These are phyloP conservation scores for Alfaro cultratus DNA, from an alignment of 2,797 vertebrate genomes.

Conservation along the genomic window DNA sequence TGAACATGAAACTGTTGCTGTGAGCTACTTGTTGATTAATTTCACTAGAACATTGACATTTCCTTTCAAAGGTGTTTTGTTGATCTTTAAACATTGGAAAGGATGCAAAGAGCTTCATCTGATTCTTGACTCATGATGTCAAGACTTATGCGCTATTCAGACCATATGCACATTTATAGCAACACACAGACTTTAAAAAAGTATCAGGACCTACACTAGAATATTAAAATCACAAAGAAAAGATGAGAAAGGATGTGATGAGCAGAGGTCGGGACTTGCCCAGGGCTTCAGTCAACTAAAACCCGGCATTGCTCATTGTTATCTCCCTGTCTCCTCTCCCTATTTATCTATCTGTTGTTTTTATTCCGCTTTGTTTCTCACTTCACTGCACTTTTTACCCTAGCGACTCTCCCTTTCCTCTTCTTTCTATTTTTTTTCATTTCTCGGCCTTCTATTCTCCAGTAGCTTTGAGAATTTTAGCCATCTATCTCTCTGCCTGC, in stretches of 20 bases:
- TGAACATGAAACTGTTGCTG: not conserved
- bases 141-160: too few relatives aligned
- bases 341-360: conserved; percentile 73
- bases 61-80: not conserved
- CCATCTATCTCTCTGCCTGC: conserved; percentile 54
- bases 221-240: not conserved
- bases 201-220: not conserved
- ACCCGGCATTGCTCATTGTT: conserved; percentile 52
- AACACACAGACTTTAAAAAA: not conserved
- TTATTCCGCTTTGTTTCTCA: conserved; percentile 63
- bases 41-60: not conserved
- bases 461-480: conserved; percentile 63
- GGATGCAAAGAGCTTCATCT: not conserved
- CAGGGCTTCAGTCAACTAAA: not conserved
- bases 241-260: not conserved
- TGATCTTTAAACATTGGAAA: not conserved
- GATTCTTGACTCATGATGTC: not conserved
- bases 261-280: not conserved
- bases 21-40: not conserved
- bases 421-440: conserved; percentile 11
- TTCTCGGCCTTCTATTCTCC: conserved; percentile 44
- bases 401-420: conserved; percentile 54
- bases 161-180: not conserved
- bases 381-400: conserved; percentile 61
- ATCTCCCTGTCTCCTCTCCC: conserved; percentile 67